Evolutionary conservation across 1,140 invertebrate species (phyloP).

Genomic region (Cardiocondyla obscurior): DNA sequence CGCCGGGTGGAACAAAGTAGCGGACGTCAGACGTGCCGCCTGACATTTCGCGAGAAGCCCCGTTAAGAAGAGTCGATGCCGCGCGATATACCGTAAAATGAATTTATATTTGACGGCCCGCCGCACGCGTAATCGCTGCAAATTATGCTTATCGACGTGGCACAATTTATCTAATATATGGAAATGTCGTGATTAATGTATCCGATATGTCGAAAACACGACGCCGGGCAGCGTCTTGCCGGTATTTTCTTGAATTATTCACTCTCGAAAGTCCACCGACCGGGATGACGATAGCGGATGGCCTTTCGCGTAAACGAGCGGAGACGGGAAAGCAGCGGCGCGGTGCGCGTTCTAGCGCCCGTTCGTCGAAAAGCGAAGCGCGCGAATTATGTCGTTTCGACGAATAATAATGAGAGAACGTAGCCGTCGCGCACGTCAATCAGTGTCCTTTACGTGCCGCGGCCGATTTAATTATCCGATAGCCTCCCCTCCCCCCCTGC

Average conservation of each 20-base stretch:
- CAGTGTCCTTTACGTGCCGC: slow-evolving; percentile 76
- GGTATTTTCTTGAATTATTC: slow-evolving; percentile 60
- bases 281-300: background rate
- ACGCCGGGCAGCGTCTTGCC: background rate
- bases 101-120: background rate
- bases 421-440: slow-evolving; percentile 78
- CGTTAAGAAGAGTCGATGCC: background rate
- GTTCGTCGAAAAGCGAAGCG: slow-evolving; percentile 77
- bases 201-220: background rate
- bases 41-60: slow-evolving; percentile 4
- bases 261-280: slow-evolving; percentile 49
- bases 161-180: background rate
- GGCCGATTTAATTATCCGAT: slow-evolving; percentile 81
- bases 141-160: background rate
- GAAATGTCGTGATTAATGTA: background rate
- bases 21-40: slow-evolving; percentile 6
- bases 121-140: background rate
- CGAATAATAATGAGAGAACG: slow-evolving; percentile 82
- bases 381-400: slow-evolving; percentile 79
- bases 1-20: slow-evolving; percentile 52
- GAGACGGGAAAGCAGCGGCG: slow-evolving; percentile 26
- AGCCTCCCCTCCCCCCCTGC: slow-evolving; percentile 41
- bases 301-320: slow-evolving; percentile 27
- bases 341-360: slow-evolving; percentile 70
- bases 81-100: no score